Evolutionary conservation across 2,797 vertebrate genomes (phyloP).

Genomic region (Liparis tanakae): DNA sequence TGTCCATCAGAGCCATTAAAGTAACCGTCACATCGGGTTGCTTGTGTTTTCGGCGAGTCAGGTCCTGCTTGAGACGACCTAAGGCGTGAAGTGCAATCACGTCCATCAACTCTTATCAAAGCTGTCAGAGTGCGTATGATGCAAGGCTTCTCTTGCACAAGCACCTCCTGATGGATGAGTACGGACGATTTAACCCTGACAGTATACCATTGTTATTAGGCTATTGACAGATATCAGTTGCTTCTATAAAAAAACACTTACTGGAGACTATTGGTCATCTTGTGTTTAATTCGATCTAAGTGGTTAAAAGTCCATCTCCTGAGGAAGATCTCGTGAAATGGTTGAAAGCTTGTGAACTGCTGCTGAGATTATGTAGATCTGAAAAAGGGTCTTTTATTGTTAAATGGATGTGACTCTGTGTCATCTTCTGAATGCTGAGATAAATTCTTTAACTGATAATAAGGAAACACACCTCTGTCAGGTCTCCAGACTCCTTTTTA

Average conservation of each 20-base stretch:
- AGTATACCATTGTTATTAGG: conserved; percentile 23
- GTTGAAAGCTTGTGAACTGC: background rate
- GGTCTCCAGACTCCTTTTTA: conserved; percentile 7
- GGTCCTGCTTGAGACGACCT: conserved; percentile 57
- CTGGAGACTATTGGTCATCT: background rate
- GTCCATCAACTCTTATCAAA: conserved; percentile 73
- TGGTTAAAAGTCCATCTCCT: background rate
- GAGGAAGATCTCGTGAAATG: background rate
- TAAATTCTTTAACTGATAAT: conserved; percentile 24
- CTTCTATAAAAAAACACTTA: background rate
- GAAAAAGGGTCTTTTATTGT: background rate
- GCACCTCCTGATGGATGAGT: conserved; percentile 55
- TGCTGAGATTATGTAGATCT: background rate
- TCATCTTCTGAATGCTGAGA: conserved; percentile 19
- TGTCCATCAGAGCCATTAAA: conserved; percentile 27
- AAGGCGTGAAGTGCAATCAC: conserved; percentile 70
- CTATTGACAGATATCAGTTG: conserved; percentile 7
- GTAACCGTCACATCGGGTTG: conserved; percentile 34
- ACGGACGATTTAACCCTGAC: conserved; percentile 22
- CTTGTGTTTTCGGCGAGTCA: conserved; percentile 53
- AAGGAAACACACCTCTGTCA: conserved; percentile 7
- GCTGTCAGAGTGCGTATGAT: conserved; percentile 64
- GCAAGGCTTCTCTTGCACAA: conserved; percentile 68
- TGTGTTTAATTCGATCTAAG: background rate
- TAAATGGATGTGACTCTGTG: background rate